Evolutionary conservation across 1,140 invertebrate species (phyloP).

Genomic region (Daktulosphaira vitifoliae): DNA sequence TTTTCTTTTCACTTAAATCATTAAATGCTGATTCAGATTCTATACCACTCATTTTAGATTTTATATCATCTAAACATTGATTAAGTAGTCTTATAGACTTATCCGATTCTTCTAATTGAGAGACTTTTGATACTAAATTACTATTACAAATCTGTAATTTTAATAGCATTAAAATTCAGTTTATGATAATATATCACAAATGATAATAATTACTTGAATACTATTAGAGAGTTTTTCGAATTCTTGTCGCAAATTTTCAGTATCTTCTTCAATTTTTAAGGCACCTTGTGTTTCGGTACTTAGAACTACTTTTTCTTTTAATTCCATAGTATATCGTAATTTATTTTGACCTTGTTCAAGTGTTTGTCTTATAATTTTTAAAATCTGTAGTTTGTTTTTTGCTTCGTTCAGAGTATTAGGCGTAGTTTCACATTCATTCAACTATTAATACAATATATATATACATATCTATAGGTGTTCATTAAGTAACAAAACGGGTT

Average conservation of each 20-base stretch:
- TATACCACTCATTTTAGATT: slow-evolving; percentile 65
- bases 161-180: background rate
- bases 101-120: slow-evolving; percentile 72
- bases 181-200: background rate
- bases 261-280: slow-evolving; percentile 79
- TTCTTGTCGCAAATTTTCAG: slow-evolving; percentile 74
- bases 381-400: slow-evolving; percentile 69
- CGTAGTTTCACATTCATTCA: slow-evolving; percentile 64
- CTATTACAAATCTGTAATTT: slow-evolving; percentile 58
- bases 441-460: slow-evolving; percentile 31
- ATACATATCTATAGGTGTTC: too few species aligned
- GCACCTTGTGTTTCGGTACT: slow-evolving; percentile 81
- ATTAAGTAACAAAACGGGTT: too few species aligned
- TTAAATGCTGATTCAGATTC: slow-evolving; percentile 55
- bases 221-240: slow-evolving; percentile 76
- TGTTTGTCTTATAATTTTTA: slow-evolving; percentile 73
- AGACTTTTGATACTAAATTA: slow-evolving; percentile 58
- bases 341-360: slow-evolving; percentile 88
- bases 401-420: slow-evolving; percentile 69
- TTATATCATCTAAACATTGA: slow-evolving; percentile 79
- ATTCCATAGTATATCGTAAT: slow-evolving; percentile 74
- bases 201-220: slow-evolving; percentile 44
- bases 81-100: slow-evolving; percentile 67
- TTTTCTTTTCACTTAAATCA: slow-evolving; percentile 83
- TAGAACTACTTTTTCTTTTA: slow-evolving; percentile 85